Evolutionary conservation across 2,113 vertebrate genomes (phyloP), one percentile per base, ranked within the genome.

Genomic region (Cyphomyrus discorhynchus): DNA sequence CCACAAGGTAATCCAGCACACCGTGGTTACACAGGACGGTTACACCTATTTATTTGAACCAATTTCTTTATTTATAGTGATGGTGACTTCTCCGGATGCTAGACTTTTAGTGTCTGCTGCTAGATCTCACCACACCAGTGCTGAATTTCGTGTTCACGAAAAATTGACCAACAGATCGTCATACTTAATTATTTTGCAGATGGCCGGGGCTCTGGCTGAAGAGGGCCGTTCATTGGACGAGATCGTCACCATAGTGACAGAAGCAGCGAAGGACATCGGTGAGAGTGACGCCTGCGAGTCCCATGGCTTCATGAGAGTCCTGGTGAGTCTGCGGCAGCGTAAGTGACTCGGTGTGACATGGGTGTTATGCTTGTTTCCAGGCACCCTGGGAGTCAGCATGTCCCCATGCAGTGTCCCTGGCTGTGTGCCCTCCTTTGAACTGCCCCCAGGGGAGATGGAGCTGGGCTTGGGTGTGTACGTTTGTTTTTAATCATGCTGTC

Each of bases 351-450:
- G 21, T 89, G 35, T 52, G 86, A 88, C 50, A 6, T 11, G 53
- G 50, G 46, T 27, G 42, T 21, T 89, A 13, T 87, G 31, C 13
- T 84, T 80, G 70, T 3, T 31, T 87, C 0, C 91, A 99, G 98
- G 98, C 0, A 98, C 98, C 0, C 93, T 99, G 90, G 98, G 98
- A 0, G 96, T 99, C 90, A 97, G 98, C 93, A 92, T 99, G 90
- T 97, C 97, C 70, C 97, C 98, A 0, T 99, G 98, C 95, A 98
- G 97, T 0, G 96, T 99, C 13, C 98, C 98, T 0, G 98, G 98
- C 35, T 97, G 96, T 87, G 94, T 92, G 90, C 97, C 97, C 0
- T 97, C 97, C 0, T 99, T 99, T 89, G 93, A 95, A 15, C 96
- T 99, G 88, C 95, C 96, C 2, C 94, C 94, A 0, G 96, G 98